Evolutionary conservation across 2,113 vertebrate genomes (phyloP).

Genomic region (Otis tarda): DNA sequence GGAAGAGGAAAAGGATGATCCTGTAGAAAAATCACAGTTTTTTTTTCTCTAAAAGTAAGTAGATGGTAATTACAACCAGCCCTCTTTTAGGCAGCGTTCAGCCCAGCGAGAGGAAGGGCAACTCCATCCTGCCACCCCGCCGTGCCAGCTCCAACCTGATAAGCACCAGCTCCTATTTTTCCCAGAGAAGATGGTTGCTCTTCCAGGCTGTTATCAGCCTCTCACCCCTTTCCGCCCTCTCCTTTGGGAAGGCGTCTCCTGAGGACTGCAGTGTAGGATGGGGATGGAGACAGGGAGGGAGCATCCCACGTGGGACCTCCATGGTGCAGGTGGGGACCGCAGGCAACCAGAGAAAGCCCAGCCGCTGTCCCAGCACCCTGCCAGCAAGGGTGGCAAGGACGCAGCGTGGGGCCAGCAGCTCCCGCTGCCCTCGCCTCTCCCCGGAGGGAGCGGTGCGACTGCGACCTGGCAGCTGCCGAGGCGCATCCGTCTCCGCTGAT

Average conservation of each 20-base stretch:
- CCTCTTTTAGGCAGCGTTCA: not conserved
- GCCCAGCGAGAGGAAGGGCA: not conserved
- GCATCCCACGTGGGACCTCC: not conserved
- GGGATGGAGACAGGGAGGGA: not conserved
- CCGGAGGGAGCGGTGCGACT: rapidly evolving
- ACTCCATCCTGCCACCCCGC: not conserved
- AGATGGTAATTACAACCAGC: not conserved
- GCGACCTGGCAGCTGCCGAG: not conserved
- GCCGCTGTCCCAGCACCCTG: rapidly evolving
- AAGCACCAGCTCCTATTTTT: not conserved
- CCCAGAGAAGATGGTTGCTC: not conserved
- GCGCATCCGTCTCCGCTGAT: not conserved
- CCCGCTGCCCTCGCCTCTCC: not conserved
- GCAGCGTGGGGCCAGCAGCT: not conserved
- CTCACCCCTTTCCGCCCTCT: not conserved
- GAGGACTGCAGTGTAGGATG: not conserved
- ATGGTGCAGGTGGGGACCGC: not conserved
- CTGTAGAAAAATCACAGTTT: not conserved
- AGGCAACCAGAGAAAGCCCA: not conserved
- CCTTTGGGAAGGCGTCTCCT: not conserved
- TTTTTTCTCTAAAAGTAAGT: not conserved
- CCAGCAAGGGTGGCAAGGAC: not conserved
- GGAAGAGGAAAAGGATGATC: not conserved
- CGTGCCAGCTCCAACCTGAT: not conserved
- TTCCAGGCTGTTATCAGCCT: not conserved